Evolutionary conservation across 2,113 vertebrate species (phyloP).

Genomic region (Periophthalmodon schlosseri): DNA sequence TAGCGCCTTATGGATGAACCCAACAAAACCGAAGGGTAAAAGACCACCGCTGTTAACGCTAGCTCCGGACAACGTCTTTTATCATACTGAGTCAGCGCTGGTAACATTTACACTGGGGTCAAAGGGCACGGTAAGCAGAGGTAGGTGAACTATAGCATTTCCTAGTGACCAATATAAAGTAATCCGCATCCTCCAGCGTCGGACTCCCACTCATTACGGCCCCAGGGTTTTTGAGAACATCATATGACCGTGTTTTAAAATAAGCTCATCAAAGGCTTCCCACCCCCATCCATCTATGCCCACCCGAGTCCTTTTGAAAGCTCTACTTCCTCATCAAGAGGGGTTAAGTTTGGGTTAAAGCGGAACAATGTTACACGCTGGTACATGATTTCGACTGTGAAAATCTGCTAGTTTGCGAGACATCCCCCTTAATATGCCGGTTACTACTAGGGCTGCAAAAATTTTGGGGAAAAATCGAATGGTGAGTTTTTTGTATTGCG

Average conservation of each 20-base stretch:
- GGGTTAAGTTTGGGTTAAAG: constrained; percentile 26
- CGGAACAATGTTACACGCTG: constrained; percentile 9
- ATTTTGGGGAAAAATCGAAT: too few relatives aligned
- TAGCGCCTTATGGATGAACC: background rate
- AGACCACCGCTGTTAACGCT: background rate
- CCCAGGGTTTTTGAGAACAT: constrained; percentile 11
- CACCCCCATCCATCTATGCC: constrained; percentile 4
- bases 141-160: background rate
- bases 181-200: constrained; percentile 11
- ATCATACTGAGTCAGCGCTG: background rate
- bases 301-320: constrained; percentile 20
- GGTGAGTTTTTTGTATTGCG: too few relatives aligned
- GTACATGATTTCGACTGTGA: background rate
- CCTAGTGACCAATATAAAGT: background rate
- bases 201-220: constrained; percentile 12
- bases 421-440: constrained; percentile 7
- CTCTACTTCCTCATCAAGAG: constrained; percentile 24
- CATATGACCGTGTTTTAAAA: constrained; percentile 45
- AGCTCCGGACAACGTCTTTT: background rate
- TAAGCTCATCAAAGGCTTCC: constrained; percentile 45
- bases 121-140: constrained; percentile 16
- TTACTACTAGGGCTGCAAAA: background rate
- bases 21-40: background rate
- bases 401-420: constrained; percentile 15
- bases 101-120: constrained; percentile 4